Evolutionary conservation across 2,113 vertebrate species (phyloP).

Genomic region (Rissa tridactyla): DNA sequence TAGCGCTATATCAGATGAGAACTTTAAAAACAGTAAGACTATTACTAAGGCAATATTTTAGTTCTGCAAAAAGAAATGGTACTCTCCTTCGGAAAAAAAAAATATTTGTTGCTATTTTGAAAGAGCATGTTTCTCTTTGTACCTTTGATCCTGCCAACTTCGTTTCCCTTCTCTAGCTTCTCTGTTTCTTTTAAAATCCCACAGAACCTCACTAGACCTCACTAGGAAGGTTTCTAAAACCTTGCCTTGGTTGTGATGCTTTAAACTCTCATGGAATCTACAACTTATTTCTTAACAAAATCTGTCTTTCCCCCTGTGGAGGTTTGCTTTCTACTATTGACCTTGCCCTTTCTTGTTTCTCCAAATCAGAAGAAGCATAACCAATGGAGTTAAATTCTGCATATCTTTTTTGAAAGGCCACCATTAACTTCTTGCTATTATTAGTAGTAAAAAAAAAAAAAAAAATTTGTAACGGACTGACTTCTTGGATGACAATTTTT

Average conservation of each 20-base stretch:
- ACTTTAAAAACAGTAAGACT: neutral
- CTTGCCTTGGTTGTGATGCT: neutral
- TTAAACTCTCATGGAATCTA: neutral
- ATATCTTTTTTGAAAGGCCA: neutral
- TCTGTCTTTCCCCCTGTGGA: neutral
- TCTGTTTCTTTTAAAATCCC: neutral
- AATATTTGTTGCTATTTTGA: neutral
- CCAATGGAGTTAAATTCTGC: neutral
- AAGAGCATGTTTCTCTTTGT: neutral
- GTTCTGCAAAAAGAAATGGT: neutral
- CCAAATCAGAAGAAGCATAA: neutral
- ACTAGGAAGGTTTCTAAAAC: neutral
- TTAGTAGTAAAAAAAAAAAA: neutral
- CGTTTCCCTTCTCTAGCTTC: neutral
- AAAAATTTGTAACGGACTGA: neutral
- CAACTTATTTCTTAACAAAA: neutral
- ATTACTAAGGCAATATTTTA: neutral
- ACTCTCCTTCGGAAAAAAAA: neutral
- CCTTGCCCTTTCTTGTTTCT: neutral
- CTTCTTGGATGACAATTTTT: neutral
- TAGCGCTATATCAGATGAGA: neutral
- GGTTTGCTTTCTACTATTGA: neutral
- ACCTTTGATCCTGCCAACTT: neutral
- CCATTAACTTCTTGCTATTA: neutral
- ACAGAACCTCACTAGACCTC: neutral